Conservation (phyloP, 2,888 invertebrate genomes). For the Coelinius sp. region DNA sequence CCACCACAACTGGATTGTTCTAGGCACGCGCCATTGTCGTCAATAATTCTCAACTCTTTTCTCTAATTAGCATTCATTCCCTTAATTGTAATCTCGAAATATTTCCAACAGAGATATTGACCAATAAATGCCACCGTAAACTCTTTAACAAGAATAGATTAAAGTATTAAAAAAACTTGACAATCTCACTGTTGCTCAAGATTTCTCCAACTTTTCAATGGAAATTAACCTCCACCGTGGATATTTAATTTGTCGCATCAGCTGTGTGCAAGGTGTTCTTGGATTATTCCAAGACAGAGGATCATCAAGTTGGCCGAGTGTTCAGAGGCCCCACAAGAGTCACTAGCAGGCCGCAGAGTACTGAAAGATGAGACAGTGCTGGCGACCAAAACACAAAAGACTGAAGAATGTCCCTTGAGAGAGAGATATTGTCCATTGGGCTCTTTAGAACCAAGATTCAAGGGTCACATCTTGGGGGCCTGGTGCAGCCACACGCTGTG, state of each 20-base stretch:
- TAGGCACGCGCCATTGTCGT: not conserved
- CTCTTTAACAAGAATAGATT: not conserved
- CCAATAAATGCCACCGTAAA: constrained; percentile 30
- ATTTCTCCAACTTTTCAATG: not conserved
- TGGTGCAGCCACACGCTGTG: constrained; percentile 56
- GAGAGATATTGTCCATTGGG: not conserved
- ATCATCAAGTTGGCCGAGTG: constrained; percentile 15
- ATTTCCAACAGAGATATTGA: constrained; percentile 15
- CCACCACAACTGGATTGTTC: not conserved
- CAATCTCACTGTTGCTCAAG: not conserved
- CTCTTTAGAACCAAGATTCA: constrained; percentile 32
- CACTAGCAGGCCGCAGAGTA: not conserved
- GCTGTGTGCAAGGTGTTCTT: constrained; percentile 43
- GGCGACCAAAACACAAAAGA: constrained; percentile 2
- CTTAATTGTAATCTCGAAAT: not conserved
- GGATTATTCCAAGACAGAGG: not conserved
- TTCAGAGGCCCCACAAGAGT: not conserved
- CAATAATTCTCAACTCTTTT: not conserved
- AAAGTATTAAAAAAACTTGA: not conserved
- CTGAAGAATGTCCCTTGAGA: constrained; percentile 16
- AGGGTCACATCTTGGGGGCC: constrained; percentile 28
- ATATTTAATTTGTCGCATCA: constrained; percentile 64
- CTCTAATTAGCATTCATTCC: not conserved
- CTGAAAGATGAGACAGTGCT: not conserved
- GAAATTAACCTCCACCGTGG: constrained; percentile 23